Base-by-base conservation (phyloP, 1,140 invertebrate genomes). In the Tetragnatha versicolor region DNA sequence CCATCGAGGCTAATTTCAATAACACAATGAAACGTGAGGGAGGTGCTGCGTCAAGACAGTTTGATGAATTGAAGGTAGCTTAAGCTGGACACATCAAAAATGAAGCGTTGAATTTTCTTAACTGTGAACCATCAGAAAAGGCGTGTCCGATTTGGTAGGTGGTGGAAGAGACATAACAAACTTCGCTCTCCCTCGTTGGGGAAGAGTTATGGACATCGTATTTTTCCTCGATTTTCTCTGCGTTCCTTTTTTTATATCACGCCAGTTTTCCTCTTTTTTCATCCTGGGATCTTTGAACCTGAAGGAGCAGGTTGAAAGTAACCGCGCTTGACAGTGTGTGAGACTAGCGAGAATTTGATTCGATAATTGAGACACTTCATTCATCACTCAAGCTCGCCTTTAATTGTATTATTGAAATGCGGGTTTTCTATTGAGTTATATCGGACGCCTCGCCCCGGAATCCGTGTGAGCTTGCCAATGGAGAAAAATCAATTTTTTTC, bases 141-240 rank as follows among this genome's bases (percentile, higher is more conserved):
- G 55, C 55, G 55, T 58, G 55, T 58, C 55, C 29, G n/a, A 31
- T 31, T 31, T 58, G 35, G 55, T 58, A 58, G 55, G 55, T 58
- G 55, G 55, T 20, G 35, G 55, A n/a, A 31, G 10, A 14, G 55
- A 58, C 55, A 58, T 58, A 58, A 58, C 55, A 35, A 31, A 58
- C 55, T 58, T 58, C 29, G 35, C 14, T 58, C 55, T n/a, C 29
- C 6, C 55, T 58, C 31, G 55, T 33, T 58, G 55, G 22, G 29
- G 20, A 58, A 58, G 29, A 31, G 29, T 31, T 58, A 33, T 31
- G 20, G 29, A n/a, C 17, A 31, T n/a, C 3, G n/a, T n/a, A n/a
- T n/a, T n/a, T n/a, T n/a, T n/a, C n/a, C n/a, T n/a, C n/a, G n/a
- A n/a, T 58, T 31, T 33, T 58, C 29, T 58, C 35, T 58, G 17